Evolutionary conservation across 2,113 vertebrate genomes (phyloP), one percentile per base, ranked within the genome.

Genomic region (Phalacrocorax aristotelis): DNA sequence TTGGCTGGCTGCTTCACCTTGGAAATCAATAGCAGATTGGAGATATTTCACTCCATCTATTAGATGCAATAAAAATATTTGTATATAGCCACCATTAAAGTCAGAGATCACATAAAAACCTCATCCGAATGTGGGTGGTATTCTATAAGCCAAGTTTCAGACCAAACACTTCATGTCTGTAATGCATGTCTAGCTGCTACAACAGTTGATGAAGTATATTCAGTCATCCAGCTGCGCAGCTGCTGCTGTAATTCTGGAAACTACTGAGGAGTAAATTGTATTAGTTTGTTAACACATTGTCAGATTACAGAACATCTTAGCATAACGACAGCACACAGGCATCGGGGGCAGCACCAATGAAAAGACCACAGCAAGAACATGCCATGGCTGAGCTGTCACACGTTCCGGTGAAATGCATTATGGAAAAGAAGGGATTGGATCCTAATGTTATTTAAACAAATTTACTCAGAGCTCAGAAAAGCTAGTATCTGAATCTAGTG

Each of bases 11-110:
- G 90, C 76, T 94, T 78, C 1, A 0, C 8, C 3, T 80, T 78
- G 75, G 69, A 97, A 97, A 93, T 94, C 91, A 77, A 96, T 94
- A 93, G 72, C 70, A 93, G 80, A 83, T 71, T 94, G 70, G 76
- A 83, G 69, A 84, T 89, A 94, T 87, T 97, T 96, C 62, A 90
- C 25, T 89, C 30, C 38, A 51, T 74, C 76, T 94, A 93, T 86
- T 89, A 96, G 66, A 10, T 51, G 38, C 34, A 74, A 90, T 91
- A 69, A 80, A 90, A 46, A 57, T 46, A 30, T 15, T 34, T 20
- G 20, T 2, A 60, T 55, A 89, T 52, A 89, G 70, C 29, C 40
- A 49, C 68, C 40, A 38, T 19, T 92, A 77, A 91, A 93, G 58
- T 68, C 81, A 87, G 46, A 76, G 34, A 57, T 64, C 61, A n/a